Conservation (phyloP, 2,888 invertebrate genomes). For the Pammene fasciana region DNA sequence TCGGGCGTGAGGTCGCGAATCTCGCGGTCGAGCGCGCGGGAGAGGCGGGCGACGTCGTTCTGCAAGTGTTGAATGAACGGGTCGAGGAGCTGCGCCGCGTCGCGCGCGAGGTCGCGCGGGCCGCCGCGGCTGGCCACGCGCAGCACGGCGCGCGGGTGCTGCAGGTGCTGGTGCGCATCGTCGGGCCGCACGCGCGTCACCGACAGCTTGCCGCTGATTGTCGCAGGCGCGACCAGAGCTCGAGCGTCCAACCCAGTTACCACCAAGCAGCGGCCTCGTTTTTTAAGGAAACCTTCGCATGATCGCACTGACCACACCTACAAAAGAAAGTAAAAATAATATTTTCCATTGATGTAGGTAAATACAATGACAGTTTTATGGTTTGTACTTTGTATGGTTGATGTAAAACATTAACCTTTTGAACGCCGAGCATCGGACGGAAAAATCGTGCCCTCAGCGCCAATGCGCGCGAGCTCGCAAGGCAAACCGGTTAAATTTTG, state of each 20-base stretch:
- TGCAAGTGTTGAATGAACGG: conserved; percentile 68
- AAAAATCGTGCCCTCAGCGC: too few species aligned
- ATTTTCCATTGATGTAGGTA: too few species aligned
- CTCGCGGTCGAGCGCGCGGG: conserved; percentile 59
- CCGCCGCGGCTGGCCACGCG: conserved; percentile 71
- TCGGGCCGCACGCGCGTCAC: conserved; percentile 68
- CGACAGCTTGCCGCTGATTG: conserved; percentile 66
- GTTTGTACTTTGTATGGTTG: too few species aligned
- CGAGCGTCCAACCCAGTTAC: conserved; percentile 65
- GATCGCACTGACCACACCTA: conserved; percentile 77
- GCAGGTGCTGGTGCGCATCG: conserved; percentile 53
- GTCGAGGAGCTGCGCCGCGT: conserved; percentile 57
- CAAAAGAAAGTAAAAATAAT: conserved; percentile 9
- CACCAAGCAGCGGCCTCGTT: conserved; percentile 69
- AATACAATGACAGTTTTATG: too few species aligned
- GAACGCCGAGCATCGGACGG: too few species aligned
- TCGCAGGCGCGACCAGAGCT: conserved; percentile 60
- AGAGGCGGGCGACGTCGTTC: conserved; percentile 66
- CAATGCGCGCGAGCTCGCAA: too few species aligned
- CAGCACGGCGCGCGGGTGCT: conserved; percentile 72
- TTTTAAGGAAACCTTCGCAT: conserved; percentile 75
- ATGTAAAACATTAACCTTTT: too few species aligned
- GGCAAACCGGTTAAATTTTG: too few species aligned
- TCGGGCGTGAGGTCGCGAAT: conserved; percentile 35
- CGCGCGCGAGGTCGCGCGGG: conserved; percentile 47